Evolutionary conservation across 2,113 vertebrate genomes (phyloP).

Genomic region (Cricetomys ansorgei): DNA sequence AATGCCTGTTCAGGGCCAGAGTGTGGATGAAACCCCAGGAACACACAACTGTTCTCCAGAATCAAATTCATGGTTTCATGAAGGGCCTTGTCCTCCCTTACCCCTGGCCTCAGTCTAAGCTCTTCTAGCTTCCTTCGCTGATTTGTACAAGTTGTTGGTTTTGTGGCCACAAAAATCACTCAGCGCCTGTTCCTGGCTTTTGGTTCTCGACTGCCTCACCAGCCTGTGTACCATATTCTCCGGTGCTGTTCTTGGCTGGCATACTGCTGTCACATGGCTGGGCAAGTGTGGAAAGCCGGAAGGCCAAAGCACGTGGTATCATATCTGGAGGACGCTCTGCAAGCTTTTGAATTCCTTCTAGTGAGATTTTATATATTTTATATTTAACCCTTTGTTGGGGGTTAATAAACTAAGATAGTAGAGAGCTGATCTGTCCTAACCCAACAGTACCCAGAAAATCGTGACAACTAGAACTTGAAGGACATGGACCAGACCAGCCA

Average conservation of each 20-base stretch:
- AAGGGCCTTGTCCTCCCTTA: not conserved
- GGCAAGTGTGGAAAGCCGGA: not conserved
- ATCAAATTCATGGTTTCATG: fast-evolving
- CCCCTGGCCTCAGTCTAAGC: not conserved
- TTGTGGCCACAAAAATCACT: not conserved
- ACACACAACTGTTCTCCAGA: fast-evolving
- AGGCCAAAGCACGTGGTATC: not conserved
- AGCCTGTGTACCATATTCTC: not conserved
- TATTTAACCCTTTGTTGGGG: not conserved
- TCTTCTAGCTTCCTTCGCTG: not conserved
- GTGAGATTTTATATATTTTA: fast-evolving
- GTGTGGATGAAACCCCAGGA: not conserved
- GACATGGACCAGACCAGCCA: too few species aligned
- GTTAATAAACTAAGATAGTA: too few species aligned
- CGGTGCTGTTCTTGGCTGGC: not conserved
- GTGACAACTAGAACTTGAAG: not conserved
- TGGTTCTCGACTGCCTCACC: not conserved
- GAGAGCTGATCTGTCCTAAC: not conserved
- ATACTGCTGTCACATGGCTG: not conserved
- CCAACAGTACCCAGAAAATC: not conserved
- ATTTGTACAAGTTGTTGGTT: not conserved
- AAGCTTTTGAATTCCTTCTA: not conserved
- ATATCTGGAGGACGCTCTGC: not conserved
- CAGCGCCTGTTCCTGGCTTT: not conserved
- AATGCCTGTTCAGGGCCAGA: not conserved